Evolutionary conservation across 2,888 invertebrate species (phyloP).

Genomic region (Hirtodrosophila cameraria): DNA sequence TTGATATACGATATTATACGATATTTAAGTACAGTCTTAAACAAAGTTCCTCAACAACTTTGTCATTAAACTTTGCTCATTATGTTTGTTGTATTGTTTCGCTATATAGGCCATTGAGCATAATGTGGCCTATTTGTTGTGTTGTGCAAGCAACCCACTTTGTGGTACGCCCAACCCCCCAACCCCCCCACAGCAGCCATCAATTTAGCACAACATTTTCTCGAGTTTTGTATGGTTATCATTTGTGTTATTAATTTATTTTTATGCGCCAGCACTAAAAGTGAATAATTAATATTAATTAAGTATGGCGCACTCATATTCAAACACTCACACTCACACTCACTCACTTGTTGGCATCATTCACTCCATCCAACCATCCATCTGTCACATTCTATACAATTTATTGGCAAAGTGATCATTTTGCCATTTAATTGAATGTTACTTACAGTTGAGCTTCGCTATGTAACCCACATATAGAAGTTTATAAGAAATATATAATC

Average conservation of each 20-base stretch:
- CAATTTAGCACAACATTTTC: slow-evolving; percentile 27
- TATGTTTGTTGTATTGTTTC: slow-evolving; percentile 19
- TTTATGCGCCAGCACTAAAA: slow-evolving; percentile 41
- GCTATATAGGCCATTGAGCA: slow-evolving; percentile 59
- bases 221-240: slow-evolving; percentile 9
- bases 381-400: slow-evolving; percentile 45
- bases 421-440: slow-evolving; percentile 50
- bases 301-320: slow-evolving; percentile 13
- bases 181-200: slow-evolving; percentile 16
- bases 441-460: not conserved
- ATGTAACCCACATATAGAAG: no score
- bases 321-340: slow-evolving; percentile 14
- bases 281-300: slow-evolving; percentile 56
- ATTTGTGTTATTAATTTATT: slow-evolving; percentile 50
- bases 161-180: slow-evolving; percentile 9
- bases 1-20: no score
- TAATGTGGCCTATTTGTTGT: slow-evolving; percentile 33
- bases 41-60: no score
- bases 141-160: slow-evolving; percentile 26
- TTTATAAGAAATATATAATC: slow-evolving; percentile 1
- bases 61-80: no score
- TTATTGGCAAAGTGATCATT: slow-evolving; percentile 35
- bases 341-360: slow-evolving; percentile 12
- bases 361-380: slow-evolving; percentile 28
- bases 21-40: no score